These are phyloP conservation scores for Cisticola juncidis DNA, from an alignment of 2,113 vertebrate species.

Conservation along the genomic window DNA sequence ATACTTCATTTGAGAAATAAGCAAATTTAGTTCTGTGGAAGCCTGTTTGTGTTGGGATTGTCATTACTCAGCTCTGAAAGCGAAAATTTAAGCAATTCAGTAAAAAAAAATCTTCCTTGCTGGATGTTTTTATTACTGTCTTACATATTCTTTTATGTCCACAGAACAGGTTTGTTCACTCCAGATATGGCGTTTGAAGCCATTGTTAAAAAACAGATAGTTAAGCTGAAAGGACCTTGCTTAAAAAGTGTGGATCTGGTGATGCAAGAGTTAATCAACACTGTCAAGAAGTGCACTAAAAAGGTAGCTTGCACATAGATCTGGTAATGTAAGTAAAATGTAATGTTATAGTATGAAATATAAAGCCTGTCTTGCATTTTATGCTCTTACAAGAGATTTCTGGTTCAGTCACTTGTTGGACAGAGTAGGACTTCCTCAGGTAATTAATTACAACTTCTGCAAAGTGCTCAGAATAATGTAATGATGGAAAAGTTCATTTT, in stretches of 20 bases:
- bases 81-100: background rate
- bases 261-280: constrained; percentile 81
- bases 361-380: background rate
- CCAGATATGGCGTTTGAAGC: constrained; percentile 83
- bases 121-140: background rate
- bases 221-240: constrained; percentile 81
- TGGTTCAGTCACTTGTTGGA: background rate
- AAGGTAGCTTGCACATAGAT: constrained; percentile 64
- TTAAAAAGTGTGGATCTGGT: constrained; percentile 83
- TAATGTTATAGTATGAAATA: background rate
- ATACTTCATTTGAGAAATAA: background rate
- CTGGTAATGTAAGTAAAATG: background rate
- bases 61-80: background rate
- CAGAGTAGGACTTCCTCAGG: background rate
- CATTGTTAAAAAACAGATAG: constrained; percentile 83
- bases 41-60: background rate
- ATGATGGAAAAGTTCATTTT: background rate
- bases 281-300: constrained; percentile 80
- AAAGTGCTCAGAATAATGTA: background rate
- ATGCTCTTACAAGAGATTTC: background rate
- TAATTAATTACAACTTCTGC: background rate
- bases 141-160: constrained; percentile 21
- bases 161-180: constrained; percentile 81
- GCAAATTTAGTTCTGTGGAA: background rate
- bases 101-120: background rate